Evolutionary conservation across 2,888 invertebrate species (phyloP).

Genomic region (Emmelina monodactyla): DNA sequence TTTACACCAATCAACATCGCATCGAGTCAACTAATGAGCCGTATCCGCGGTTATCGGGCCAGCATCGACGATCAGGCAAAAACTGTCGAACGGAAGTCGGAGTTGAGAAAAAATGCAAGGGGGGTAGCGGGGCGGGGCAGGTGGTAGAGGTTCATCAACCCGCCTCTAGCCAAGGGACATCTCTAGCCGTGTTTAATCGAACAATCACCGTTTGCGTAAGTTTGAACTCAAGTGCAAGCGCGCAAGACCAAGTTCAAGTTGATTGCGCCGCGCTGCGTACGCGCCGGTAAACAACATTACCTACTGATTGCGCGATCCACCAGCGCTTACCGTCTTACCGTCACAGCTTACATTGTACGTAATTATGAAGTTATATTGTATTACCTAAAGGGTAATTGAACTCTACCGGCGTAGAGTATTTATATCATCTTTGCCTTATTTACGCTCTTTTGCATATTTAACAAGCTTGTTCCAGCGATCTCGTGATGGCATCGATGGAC

Average conservation of each 20-base stretch:
- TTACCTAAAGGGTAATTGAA: constrained; percentile 1
- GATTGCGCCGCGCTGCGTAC: background rate
- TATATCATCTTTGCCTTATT: too few species aligned
- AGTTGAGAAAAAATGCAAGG: constrained; percentile 46
- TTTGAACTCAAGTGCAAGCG: background rate
- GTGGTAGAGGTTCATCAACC: constrained; percentile 16
- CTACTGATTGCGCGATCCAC: background rate
- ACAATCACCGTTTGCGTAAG: background rate
- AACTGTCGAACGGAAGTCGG: constrained; percentile 52
- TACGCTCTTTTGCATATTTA: background rate
- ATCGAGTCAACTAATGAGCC: constrained; percentile 52
- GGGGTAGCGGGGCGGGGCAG: constrained; percentile 43
- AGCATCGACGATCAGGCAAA: constrained; percentile 53
- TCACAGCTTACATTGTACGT: background rate
- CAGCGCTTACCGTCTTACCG: background rate
- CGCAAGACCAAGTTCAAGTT: background rate
- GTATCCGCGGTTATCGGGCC: constrained; percentile 50
- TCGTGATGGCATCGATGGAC: too few species aligned
- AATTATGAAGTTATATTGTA: background rate
- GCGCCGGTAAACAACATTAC: background rate
- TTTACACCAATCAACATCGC: constrained; percentile 33
- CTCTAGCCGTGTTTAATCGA: background rate
- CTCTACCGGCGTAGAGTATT: background rate
- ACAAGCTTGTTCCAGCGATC: background rate
- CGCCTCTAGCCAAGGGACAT: background rate